Base-by-base conservation (phyloP, 2,888 invertebrate species). In the Noctua janthe region DNA sequence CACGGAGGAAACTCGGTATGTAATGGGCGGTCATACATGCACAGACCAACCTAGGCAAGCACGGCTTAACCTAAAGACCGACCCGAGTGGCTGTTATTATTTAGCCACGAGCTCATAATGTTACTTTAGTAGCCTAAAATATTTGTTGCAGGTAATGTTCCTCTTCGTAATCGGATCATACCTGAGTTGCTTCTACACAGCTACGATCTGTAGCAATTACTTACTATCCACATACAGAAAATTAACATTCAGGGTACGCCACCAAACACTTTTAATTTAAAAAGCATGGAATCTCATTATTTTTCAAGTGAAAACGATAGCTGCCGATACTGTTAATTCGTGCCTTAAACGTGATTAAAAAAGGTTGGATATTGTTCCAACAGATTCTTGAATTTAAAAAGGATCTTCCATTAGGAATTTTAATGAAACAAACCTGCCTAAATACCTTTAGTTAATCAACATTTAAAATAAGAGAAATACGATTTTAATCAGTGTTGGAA, bases 221-320 rank as follows among this genome's bases (percentile, higher is more conserved):
- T 90, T 96, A 80, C 92, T 96, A 39, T 92, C 92, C 0, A 94
- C 95, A 23, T 93, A 94, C 85, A 93, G 97, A 83, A 95, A 92
- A 87, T 90, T 94, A 76, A 94, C 94, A 89, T 97, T 97, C 87
- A 96, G 95, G 95, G 97, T 96, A 91, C 82, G 84, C 82, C 78
- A 82, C 84, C 83, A 80, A 81, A 78, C 72, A 77, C 73, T 71
- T 85, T 79, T 59, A 82, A 82, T 74, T 71, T 15, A 43, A 69
- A 71, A 43, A 69, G 49, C 43, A 54, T 39, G 7, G 5, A 71
- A 35, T 66, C 39, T 66, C 66, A 71, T 77, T 78, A 75, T n/a
- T 54, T 76, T 74, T 72, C 51, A 13, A 49, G 17, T 20, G 47
- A n/a, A 80, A 76, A 81, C 72, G 17, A 76, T 71, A 59, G 73